Evolutionary conservation across 2,797 vertebrate genomes (phyloP), one percentile per base, ranked within the genome.

Genomic region (Oryzias sinensis): DNA sequence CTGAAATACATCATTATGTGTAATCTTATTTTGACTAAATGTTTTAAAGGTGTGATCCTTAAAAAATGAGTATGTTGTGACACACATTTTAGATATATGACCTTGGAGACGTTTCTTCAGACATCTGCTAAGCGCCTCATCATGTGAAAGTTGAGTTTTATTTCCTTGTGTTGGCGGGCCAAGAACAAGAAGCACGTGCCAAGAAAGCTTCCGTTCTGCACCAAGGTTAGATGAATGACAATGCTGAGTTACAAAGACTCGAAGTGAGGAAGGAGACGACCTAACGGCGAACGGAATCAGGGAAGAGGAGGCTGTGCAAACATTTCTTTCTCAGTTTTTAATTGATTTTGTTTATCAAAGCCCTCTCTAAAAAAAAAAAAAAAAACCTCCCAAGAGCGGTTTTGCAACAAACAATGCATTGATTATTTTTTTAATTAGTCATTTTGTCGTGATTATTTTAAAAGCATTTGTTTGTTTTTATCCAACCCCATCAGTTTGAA

Each of bases 171-270:
- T 70, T 62, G 51, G 27, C 13, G 53, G 85, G 88, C 88, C 87
- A 90, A 83, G 82, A 88, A 83, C 84, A 77, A 87, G 65, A 80
- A 79, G 76, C 82, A 84, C 81, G 73, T 74, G 73, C 84, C 85
- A 85, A 83, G 86, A 86, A 87, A 62, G 72, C 83, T 81, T 85
- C 81, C 73, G 77, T 79, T 82, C 72, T 75, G 77, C 77, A 80
- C 80, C 79, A 88, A 87, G 88, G 87, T 88, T 79, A 87, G 81
- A 65, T 80, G 84, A 88, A 87, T 84, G 81, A 87, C 84, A 84
- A 84, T n/a, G 29, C 68, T 56, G 76, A 74, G 79, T 67, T 77
- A 81, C 74, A 56, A 74, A 84, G 79, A 81, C 69, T 65, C 62
- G 43, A 63, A 61, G 79, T 64, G 55, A 74, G 51, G 62, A 43